Evolutionary conservation across 2,113 vertebrate species (phyloP), one percentile per base, ranked within the genome.

Genomic region (Pygoscelis antarcticus): DNA sequence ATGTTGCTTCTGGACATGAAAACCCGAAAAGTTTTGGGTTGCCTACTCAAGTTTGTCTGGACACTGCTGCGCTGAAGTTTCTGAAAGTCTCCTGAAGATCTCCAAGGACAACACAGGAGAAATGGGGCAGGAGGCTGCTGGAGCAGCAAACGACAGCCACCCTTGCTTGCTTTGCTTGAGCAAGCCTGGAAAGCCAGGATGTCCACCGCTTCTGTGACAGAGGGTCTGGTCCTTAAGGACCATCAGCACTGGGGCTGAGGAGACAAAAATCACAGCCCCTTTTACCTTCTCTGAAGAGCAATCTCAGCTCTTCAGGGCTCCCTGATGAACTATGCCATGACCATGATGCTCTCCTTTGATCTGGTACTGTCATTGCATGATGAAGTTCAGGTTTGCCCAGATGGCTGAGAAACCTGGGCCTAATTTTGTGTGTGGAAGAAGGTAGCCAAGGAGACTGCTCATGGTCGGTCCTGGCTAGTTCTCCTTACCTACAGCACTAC

Each of bases 391-490:
- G 49, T 80, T 68, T 83, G 15, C 5, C 15, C 6, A 38, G 5
- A 9, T 55, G 54, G 29, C 8, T 6, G 0, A 54, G 54, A 92
- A 92, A 68, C 11, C 1, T 34, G 52, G 27, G 42, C 7, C 4
- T 27, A 30, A 55, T 25, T 87, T 65, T 78, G 9, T 42, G 2
- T 18, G 26, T 36, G 52, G 32, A 38, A 70, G 46, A 52, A 44
- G 20, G 7, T 0, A 3, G 32, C 19, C 26, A 54, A 3, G 7
- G 10, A 69, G 16, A 20, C 19, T 77, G 32, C 8, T 60, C 1
- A 1, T 42, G 49, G 11, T 72, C 1, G 3, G 9, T 60, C 7
- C 34, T 61, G 30, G 4, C 5, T 70, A 42, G 3, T 25, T 90
- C 29, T 81, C 4, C 17, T 74, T 19, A 52, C 19, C 19, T 40